phyloP scores from a whole-genome alignment of 2,888 invertebrate genomes.

The Drosophila koepferae region DNA sequence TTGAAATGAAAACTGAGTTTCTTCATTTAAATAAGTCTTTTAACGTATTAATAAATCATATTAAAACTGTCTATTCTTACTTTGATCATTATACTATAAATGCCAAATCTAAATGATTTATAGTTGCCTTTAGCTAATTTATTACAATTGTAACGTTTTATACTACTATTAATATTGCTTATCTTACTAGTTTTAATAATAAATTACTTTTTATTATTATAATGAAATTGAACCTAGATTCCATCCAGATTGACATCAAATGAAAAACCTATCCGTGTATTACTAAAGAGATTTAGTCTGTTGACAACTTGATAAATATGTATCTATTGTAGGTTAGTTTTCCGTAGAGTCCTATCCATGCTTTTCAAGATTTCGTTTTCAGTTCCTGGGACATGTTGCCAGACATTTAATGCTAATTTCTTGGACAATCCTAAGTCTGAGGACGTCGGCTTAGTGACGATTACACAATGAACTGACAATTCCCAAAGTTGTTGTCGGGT shows the following conservation, averaged over 20 bases:
- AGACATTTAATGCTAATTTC: slow-evolving; percentile 64
- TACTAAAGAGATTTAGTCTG: not conserved
- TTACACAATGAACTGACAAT: slow-evolving; percentile 59
- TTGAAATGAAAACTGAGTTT: not conserved
- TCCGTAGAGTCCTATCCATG: not conserved
- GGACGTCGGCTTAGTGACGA: slow-evolving; percentile 64
- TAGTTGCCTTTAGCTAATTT: too few species aligned
- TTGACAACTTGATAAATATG: not conserved
- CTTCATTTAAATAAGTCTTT: not conserved
- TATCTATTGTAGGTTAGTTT: not conserved
- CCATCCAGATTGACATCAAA: not conserved
- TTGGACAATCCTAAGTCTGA: slow-evolving; percentile 68
- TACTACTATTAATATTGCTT: too few species aligned
- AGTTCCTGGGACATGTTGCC: slow-evolving; percentile 37
- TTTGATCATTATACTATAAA: too few species aligned
- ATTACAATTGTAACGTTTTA: too few species aligned
- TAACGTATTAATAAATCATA: not conserved
- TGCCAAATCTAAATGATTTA: too few species aligned
- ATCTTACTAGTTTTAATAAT: too few species aligned
- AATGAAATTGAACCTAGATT: not conserved
- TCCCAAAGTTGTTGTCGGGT: slow-evolving; percentile 20
- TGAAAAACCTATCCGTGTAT: not conserved
- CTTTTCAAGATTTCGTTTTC: not conserved
- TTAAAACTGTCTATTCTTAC: too few species aligned
- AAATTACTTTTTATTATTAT: too few species aligned